Evolutionary conservation across 2,113 vertebrate species (phyloP).

Genomic region (Gnathonemus echidnorhynchus): DNA sequence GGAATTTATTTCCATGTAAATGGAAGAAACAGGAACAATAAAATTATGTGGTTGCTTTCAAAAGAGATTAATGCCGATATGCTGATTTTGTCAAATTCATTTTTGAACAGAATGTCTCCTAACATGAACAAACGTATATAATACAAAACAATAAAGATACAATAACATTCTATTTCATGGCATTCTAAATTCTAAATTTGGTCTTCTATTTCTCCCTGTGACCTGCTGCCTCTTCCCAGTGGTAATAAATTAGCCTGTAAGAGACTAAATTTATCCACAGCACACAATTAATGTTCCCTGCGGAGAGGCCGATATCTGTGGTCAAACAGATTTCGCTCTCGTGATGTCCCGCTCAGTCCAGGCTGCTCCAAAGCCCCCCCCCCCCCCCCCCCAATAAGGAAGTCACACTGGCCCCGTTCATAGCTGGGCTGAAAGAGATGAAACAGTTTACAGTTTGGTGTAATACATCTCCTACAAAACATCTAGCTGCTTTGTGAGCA

Average conservation of each 20-base stretch:
- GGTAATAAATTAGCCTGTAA: conserved; percentile 10
- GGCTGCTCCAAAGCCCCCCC: not conserved
- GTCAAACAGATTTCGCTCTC: not conserved
- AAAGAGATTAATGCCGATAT: not conserved
- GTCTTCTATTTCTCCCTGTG: not conserved
- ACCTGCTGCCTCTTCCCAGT: conserved; percentile 7
- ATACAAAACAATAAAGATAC: not conserved
- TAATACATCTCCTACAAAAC: not conserved
- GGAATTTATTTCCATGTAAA: not conserved
- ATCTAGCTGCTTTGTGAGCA: not conserved
- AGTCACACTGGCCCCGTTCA: not conserved
- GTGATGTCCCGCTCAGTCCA: not conserved
- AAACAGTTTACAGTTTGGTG: not conserved
- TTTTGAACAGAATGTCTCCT: not conserved
- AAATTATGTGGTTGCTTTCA: not conserved
- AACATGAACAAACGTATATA: not conserved
- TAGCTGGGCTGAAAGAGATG: no score
- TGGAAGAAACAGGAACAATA: not conserved
- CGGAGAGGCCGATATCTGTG: not conserved
- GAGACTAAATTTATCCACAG: conserved; percentile 9
- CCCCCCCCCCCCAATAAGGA: not conserved
- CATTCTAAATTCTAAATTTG: conserved; percentile 1
- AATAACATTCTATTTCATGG: not conserved
- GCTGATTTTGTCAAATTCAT: not conserved
- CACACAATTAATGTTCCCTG: conserved; percentile 11